Evolutionary conservation across 2,797 vertebrate genomes (phyloP), one percentile per base, ranked within the genome.

Genomic region (Tauraco hartlaubi): DNA sequence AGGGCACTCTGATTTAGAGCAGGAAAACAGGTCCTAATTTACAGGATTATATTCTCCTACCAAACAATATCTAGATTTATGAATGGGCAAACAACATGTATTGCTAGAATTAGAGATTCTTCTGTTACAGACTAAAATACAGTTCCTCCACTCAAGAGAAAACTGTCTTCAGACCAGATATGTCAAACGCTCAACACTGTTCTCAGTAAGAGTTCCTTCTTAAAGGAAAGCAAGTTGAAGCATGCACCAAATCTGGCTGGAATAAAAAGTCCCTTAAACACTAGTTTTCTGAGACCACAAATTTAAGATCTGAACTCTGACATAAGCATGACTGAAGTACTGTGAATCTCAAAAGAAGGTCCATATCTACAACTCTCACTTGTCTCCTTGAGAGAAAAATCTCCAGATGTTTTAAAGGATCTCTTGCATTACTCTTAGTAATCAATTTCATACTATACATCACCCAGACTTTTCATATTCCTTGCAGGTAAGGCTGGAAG

Each of bases 371-470:
- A 66, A 62, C 6, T 79, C 31, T 66, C 58, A 55, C 19, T 55
- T 75, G 29, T 62, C 18, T 83, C 33, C 67, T 61, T 58, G 41
- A 79, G 49, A 94, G 33, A 71, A 84, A 87, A 88, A 64, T 41
- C 49, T 71, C 44, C 72, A 91, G 75, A 35, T 73, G 44, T 91
- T 91, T 71, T 94, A 89, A 91, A 95, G 48, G 19, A 89, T 67
- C 55, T 69, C 59, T 91, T 81, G 39, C 19, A 25, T 48, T 81
- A 43, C 49, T 87, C 28, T 64, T 68, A 82, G 37, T 3, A 68
- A 89, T 63, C 35, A 49, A 14, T 69, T 73, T 76, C 21, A 37
- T 29, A 37, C 33, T 84, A 79, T 28, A 67, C 66, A 91, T 73
- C 61, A 89, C 12, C 5, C 28, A 69, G 43, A 51, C 39, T 87